phyloP scores from a whole-genome alignment of 2,113 vertebrate genomes.

The Thalassarche chlororhynchos region DNA sequence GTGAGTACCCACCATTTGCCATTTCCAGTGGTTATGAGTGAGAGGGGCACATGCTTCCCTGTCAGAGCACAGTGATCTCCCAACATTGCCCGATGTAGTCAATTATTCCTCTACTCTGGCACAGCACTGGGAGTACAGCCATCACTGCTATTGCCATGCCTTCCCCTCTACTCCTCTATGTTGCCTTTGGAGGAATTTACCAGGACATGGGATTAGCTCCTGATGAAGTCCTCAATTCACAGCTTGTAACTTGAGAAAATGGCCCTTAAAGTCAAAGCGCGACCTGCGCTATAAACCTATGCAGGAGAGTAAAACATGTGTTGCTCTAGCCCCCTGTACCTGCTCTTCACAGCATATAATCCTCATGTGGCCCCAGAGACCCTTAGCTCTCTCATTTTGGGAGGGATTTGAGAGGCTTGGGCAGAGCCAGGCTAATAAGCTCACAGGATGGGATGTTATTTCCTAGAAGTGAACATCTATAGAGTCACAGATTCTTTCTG shows the following conservation, averaged over 20 bases:
- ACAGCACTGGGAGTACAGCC: neutral
- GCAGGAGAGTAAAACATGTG: neutral
- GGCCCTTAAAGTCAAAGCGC: neutral
- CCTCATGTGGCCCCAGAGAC: neutral
- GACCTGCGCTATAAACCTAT: neutral
- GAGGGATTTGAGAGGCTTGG: neutral
- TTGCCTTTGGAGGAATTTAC: neutral
- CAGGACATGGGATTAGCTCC: neutral
- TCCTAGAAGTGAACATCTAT: neutral
- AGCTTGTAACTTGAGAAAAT: neutral
- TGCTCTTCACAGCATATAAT: neutral
- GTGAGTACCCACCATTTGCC: neutral
- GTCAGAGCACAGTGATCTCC: neutral
- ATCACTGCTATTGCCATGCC: rapidly evolving
- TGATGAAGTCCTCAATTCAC: neutral
- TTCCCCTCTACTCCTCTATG: neutral
- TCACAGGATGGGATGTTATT: neutral
- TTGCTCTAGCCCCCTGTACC: neutral
- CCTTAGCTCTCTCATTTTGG: neutral
- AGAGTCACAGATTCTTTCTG: neutral
- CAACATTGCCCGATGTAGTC: neutral
- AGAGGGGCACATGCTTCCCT: neutral
- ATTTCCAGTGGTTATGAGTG: neutral
- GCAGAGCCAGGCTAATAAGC: neutral
- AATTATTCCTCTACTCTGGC: neutral